phyloP scores from a whole-genome alignment of 2,797 vertebrate species.

The Tarsius wallacei region DNA sequence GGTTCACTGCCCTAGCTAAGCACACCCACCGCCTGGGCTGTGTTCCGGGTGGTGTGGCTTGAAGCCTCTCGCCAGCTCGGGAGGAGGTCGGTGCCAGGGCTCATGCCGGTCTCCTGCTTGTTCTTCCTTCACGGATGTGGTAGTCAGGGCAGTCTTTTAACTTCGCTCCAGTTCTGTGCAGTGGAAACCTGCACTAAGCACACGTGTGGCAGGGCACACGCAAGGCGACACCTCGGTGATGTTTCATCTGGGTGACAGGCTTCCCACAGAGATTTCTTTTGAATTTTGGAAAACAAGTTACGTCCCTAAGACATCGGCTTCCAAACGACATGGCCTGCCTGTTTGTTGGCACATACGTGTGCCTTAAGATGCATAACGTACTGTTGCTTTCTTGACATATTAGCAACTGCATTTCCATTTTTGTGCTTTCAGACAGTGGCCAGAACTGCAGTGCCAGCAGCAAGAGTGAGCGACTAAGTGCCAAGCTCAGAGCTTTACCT shows the following conservation, averaged over 20 bases:
- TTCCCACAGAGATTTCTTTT: constrained; percentile 29
- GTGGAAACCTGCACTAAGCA: background rate
- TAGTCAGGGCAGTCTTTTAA: background rate
- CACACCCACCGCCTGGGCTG: background rate
- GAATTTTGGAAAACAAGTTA: background rate
- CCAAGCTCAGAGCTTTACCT: constrained; percentile 95
- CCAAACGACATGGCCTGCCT: constrained; percentile 53
- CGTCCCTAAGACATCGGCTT: constrained; percentile 73
- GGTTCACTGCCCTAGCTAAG: background rate
- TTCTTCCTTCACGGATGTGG: background rate
- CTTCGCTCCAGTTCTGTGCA: background rate
- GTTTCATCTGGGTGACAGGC: background rate
- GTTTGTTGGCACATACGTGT: constrained; percentile 76
- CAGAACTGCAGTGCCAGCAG: constrained; percentile 92
- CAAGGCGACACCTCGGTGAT: background rate
- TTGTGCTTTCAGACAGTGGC: constrained; percentile 92
- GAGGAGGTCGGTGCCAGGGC: background rate
- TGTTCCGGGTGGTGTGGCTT: background rate
- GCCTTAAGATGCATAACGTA: constrained; percentile 70
- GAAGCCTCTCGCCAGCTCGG: background rate
- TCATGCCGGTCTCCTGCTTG: rapidly evolving
- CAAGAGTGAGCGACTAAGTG: constrained; percentile 95
- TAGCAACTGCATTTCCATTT: constrained; percentile 76
- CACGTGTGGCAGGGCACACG: background rate
- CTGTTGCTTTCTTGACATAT: constrained; percentile 54